Evolutionary conservation across 2,888 invertebrate species (phyloP).

Genomic region (Marasmarcha lunaedactyla): DNA sequence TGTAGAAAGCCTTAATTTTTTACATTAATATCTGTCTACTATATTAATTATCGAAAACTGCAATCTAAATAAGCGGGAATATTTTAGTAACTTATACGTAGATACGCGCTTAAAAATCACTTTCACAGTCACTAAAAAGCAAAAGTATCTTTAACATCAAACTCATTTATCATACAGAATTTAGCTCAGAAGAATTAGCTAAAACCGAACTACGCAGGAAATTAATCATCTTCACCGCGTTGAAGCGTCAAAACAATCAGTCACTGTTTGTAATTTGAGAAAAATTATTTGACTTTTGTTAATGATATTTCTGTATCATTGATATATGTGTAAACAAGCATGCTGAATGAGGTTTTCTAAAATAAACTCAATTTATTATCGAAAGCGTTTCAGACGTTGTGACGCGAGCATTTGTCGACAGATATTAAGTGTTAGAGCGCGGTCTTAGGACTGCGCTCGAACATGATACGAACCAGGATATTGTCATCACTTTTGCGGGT

Average conservation of each 20-base stretch:
- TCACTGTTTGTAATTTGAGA: conserved; percentile 31
- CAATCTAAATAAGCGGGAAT: no score
- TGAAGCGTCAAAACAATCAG: conserved; percentile 24
- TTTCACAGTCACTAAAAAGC: no score
- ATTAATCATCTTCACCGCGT: no score
- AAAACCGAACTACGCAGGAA: no score
- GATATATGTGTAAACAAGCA: conserved; percentile 27
- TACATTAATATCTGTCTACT: no score
- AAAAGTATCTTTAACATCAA: no score
- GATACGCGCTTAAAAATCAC: no score
- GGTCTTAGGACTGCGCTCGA: conserved; percentile 40
- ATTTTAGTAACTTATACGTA: no score
- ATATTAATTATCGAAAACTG: no score
- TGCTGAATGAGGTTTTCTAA: conserved; percentile 61
- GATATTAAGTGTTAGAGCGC: conserved; percentile 61
- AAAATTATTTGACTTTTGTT: conserved; percentile 43
- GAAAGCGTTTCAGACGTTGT: conserved; percentile 49
- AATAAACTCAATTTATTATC: conserved; percentile 63
- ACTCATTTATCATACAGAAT: no score
- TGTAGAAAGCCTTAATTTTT: no score
- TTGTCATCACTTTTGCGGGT: conserved; percentile 37
- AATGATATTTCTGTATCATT: conserved; percentile 32
- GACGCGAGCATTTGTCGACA: conserved; percentile 64
- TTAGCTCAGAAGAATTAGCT: no score
- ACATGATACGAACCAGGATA: conserved; percentile 31